phyloP scores from a whole-genome alignment of 2,888 invertebrate genomes.

The Amiota mariae region DNA sequence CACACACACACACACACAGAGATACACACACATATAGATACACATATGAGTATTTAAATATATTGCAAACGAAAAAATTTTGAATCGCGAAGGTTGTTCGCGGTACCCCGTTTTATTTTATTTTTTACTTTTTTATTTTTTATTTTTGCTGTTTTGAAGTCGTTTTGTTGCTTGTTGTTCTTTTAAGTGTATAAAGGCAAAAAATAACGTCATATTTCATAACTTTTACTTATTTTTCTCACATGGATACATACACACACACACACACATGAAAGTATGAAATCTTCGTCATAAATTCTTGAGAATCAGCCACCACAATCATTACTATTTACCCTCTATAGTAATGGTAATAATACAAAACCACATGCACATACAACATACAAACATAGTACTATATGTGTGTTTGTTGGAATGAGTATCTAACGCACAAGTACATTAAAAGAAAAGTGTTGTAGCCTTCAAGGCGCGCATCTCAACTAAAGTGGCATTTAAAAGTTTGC shows the following conservation, averaged over 20 bases:
- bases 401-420: neutral
- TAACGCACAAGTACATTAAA: constrained; percentile 12
- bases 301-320: constrained; percentile 49
- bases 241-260: too few relatives aligned
- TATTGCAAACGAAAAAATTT: constrained; percentile 34
- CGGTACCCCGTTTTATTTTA: constrained; percentile 47
- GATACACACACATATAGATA: too few relatives aligned
- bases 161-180: neutral
- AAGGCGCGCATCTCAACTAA: constrained; percentile 54
- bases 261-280: constrained; percentile 41
- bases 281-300: constrained; percentile 49
- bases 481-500: constrained; percentile 66
- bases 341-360: constrained; percentile 23
- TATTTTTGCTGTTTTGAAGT: constrained; percentile 17
- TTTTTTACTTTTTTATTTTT: constrained; percentile 12
- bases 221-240: constrained; percentile 62
- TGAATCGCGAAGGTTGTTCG: constrained; percentile 36
- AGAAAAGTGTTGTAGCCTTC: constrained; percentile 39
- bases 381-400: neutral
- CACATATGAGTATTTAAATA: constrained; percentile 10
- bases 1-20: too few relatives aligned
- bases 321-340: constrained; percentile 13
- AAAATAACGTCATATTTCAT: constrained; percentile 53
- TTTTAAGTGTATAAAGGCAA: constrained; percentile 20
- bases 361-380: neutral